Evolutionary conservation across 2,113 vertebrate species (phyloP).

Genomic region (Pluvianellus socialis): DNA sequence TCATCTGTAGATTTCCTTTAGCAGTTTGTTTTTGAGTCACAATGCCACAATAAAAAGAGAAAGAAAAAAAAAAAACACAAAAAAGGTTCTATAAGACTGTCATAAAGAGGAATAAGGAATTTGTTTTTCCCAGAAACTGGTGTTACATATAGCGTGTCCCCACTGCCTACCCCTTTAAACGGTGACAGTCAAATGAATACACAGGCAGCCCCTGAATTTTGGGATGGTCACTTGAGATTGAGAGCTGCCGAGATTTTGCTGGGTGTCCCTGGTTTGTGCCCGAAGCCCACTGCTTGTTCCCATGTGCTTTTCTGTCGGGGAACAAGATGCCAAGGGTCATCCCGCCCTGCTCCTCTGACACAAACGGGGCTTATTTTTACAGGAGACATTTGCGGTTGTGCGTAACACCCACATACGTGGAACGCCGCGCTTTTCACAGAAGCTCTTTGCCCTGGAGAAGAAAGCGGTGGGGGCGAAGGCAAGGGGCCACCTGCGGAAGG

Average conservation of each 20-base stretch:
- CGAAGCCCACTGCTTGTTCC: background rate
- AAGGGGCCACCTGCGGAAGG: background rate
- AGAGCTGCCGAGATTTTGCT: too few species aligned
- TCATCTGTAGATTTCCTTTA: background rate
- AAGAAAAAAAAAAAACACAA: too few species aligned
- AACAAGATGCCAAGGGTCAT: accelerated
- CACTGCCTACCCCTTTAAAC: background rate
- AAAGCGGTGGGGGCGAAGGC: background rate
- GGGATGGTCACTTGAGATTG: too few species aligned
- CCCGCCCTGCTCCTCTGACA: background rate
- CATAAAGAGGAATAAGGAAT: background rate
- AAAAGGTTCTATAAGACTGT: background rate
- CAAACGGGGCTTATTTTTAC: background rate
- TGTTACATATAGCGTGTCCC: background rate
- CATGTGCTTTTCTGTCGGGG: background rate
- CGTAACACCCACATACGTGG: accelerated
- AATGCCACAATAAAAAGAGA: background rate
- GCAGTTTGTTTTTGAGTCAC: background rate
- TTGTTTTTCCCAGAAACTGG: background rate
- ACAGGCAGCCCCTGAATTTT: accelerated
- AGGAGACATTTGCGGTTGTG: accelerated
- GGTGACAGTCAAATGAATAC: accelerated
- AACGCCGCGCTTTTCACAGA: accelerated
- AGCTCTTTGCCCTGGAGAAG: background rate
- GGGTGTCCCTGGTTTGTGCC: background rate